phyloP scores from a whole-genome alignment of 2,888 invertebrate genomes.

The Erebia aethiops region DNA sequence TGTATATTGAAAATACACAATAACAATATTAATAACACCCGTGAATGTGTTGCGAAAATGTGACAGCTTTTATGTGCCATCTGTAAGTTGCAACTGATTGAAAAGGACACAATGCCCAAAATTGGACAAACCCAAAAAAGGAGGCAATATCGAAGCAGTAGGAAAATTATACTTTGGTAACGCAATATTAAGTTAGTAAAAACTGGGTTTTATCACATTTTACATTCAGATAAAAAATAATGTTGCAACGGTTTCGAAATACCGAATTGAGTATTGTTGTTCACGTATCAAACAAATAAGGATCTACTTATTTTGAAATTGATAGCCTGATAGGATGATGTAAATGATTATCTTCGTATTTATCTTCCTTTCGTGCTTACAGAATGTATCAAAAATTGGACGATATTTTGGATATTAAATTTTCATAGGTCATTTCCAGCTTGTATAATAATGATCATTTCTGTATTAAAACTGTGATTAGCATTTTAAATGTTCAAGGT shows the following conservation, averaged over 20 bases:
- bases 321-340: neutral
- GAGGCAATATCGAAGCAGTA: constrained; percentile 10
- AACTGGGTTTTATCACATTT: constrained; percentile 2
- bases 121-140: constrained; percentile 21
- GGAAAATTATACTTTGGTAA: neutral
- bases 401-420: neutral
- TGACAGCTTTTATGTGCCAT: constrained; percentile 24
- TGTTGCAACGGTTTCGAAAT: constrained; percentile 15
- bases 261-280: constrained; percentile 5
- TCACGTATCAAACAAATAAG: constrained; percentile 8
- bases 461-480: too few relatives aligned
- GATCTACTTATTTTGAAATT: neutral
- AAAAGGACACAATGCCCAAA: constrained; percentile 28
- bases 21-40: constrained; percentile 16
- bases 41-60: constrained; percentile 5
- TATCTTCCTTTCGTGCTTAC: neutral
- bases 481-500: neutral
- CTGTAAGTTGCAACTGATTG: constrained; percentile 16
- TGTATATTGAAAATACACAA: constrained; percentile 12
- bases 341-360: neutral
- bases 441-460: neutral
- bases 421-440: neutral
- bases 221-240: constrained; percentile 7
- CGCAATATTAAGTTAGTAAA: constrained; percentile 3
- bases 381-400: neutral